phyloP scores from a whole-genome alignment of 2,113 vertebrate species.

The Boulengeromyrus knoepffleri region DNA sequence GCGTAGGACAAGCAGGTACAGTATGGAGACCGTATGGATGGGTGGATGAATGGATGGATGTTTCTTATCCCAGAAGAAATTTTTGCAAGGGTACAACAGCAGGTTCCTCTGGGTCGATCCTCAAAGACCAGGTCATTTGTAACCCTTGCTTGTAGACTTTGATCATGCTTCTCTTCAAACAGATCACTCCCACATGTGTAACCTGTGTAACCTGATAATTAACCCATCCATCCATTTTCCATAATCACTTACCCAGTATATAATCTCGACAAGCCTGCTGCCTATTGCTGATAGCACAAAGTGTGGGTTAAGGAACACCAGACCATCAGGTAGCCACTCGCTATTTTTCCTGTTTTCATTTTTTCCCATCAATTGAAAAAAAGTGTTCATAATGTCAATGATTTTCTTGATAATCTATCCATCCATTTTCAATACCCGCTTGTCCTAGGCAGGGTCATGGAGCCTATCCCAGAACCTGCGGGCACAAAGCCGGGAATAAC shows the following conservation, averaged over 20 bases:
- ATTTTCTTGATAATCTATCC: neutral
- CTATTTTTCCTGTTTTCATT: neutral
- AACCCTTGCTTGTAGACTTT: neutral
- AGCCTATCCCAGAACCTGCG: neutral
- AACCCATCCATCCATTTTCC: neutral
- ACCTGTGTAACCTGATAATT: neutral
- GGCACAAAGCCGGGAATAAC: neutral
- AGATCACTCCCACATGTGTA: neutral
- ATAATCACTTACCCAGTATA: neutral
- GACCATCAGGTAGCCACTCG: neutral
- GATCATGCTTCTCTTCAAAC: neutral
- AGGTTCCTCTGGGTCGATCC: neutral
- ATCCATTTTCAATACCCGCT: neutral
- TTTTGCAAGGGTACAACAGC: neutral
- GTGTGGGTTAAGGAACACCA: neutral
- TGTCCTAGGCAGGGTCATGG: neutral
- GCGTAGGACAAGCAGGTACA: neutral
- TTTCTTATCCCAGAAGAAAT: neutral
- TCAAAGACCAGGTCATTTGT: neutral
- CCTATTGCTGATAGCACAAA: neutral
- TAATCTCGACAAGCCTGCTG: neutral
- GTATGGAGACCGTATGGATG: neutral
- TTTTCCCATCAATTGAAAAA: neutral
- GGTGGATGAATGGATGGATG: neutral
- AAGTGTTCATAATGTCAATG: neutral